phyloP scores from a whole-genome alignment of 2,113 vertebrate species.

The Empidonax alnorum region DNA sequence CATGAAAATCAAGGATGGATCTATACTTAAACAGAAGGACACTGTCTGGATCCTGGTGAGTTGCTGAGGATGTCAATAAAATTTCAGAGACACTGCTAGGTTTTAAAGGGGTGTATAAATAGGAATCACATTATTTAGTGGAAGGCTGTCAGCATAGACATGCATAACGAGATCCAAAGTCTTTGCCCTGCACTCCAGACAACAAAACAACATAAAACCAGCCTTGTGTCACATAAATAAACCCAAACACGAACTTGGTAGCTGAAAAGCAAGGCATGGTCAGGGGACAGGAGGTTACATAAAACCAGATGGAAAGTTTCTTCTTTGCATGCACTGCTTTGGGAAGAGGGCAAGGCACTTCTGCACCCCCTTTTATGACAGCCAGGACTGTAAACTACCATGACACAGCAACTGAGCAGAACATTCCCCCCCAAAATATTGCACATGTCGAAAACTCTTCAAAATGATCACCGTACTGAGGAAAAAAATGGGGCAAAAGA shows the following conservation, averaged over 20 bases:
- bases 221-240: background rate
- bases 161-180: background rate
- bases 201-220: background rate
- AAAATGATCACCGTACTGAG: background rate
- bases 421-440: background rate
- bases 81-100: background rate
- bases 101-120: background rate
- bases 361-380: background rate
- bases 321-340: background rate
- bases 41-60: background rate
- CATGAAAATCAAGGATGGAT: background rate
- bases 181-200: background rate
- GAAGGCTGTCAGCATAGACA: background rate
- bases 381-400: background rate
- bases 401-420: background rate
- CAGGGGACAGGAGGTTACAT: fast-evolving
- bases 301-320: background rate
- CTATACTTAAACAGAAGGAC: background rate
- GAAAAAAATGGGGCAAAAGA: background rate
- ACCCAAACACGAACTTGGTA: background rate
- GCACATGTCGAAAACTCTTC: background rate
- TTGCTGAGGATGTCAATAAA: background rate
- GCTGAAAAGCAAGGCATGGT: background rate
- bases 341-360: background rate
- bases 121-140: background rate